Evolutionary conservation across 2,797 vertebrate genomes (phyloP), one percentile per base, ranked within the genome.

Genomic region (Rhadinocentrus ornatus): DNA sequence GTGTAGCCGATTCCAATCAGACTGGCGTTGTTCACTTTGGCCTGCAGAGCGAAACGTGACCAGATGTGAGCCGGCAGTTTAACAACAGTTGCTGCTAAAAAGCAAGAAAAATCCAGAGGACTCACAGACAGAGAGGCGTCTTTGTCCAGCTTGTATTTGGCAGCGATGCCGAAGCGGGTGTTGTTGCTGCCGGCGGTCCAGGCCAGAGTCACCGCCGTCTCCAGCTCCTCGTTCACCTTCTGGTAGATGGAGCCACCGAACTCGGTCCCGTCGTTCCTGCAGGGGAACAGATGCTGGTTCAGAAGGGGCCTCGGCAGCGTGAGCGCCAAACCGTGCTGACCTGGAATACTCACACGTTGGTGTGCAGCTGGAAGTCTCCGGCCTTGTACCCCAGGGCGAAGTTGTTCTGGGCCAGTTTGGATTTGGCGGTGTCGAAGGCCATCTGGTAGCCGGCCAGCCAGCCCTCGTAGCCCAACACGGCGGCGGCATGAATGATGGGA

Each of bases 141-240:
- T 22, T 94, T 94, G 71, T 99, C 97, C 93, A 97, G 82, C 66
- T 95, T 95, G 88, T 99, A 98, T 86, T 97, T 99, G 6, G 95
- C 91, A 13, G 95, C 97, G 20, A 99, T 97, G 69, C 97, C 97
- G 35, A 98, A 98, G 72, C 96, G 96, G 4, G 97, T 99, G 91
- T 98, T 98, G 94, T 98, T 99, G 66, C 97, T 98, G 86, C 97
- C 97, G n/a, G 97, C 96, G 1, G 96, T 98, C 97, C 97, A 99
- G 1, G 97, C 96, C 81, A 98, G 93, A 80, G 93, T 99, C 60
- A 99, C 95, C 0, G 96, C 96, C 0, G 97, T 99, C 94, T 98
- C 97, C 75, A 96, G 88, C 69, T 97, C 93, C 1, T 94, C 72
- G 20, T 95, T 98, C 70, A 99, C 96, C 85, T 97, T 98, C 92